Evolutionary conservation across 2,888 invertebrate genomes (phyloP).

Genomic region (Polietes domitor): DNA sequence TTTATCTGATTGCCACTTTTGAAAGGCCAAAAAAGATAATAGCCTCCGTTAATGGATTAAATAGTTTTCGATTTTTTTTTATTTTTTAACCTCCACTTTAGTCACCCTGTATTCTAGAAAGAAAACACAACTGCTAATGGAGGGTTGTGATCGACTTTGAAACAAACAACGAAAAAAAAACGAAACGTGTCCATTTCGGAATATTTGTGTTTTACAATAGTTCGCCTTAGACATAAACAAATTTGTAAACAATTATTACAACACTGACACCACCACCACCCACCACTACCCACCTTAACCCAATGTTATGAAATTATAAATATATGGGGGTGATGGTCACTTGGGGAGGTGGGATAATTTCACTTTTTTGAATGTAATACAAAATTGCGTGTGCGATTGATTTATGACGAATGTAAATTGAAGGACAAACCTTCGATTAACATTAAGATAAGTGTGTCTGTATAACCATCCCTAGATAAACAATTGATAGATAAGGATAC

Average conservation of each 20-base stretch:
- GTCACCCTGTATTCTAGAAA: background rate
- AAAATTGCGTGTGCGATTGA: constrained; percentile 55
- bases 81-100: background rate
- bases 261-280: no score
- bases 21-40: no score
- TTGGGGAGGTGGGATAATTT: no score
- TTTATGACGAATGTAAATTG: background rate
- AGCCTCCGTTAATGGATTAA: background rate
- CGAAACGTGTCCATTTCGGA: background rate
- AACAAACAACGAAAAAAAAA: no score
- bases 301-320: background rate
- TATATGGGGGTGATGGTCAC: background rate
- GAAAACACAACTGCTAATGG: background rate
- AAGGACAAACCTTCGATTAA: background rate
- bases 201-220: background rate
- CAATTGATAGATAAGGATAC: background rate
- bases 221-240: background rate
- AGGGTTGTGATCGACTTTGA: background rate
- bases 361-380: constrained; percentile 19
- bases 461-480: no score
- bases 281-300: background rate
- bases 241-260: background rate
- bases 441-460: background rate
- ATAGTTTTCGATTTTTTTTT: no score
- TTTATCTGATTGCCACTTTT: no score